Evolutionary conservation across 2,888 invertebrate genomes (phyloP).

Genomic region (Crocallis elinguaria): DNA sequence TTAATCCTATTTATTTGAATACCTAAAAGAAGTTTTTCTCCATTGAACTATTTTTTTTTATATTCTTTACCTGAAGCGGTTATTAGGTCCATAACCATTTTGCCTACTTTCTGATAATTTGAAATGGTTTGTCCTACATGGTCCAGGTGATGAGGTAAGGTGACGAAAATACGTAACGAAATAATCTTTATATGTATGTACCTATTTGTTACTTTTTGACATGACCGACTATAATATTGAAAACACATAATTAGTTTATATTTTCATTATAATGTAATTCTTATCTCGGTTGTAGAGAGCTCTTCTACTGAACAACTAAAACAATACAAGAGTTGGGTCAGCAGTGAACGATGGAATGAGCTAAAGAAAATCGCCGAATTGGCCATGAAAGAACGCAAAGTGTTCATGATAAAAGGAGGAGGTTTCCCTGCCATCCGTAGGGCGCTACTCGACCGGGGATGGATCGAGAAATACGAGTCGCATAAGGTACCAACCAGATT

Average conservation of each 20-base stretch:
- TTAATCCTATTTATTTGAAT: no score
- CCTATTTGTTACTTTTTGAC: no score
- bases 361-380: constrained; percentile 87
- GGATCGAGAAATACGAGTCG: constrained; percentile 88
- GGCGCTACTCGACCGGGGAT: constrained; percentile 88
- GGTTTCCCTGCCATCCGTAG: constrained; percentile 89
- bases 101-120: no score
- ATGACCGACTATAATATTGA: no score
- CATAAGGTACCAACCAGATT: constrained; percentile 70
- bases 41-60: no score
- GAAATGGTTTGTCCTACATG: no score
- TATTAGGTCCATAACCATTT: no score
- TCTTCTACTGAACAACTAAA: constrained; percentile 73
- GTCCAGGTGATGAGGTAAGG: no score
- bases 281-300: constrained; percentile 10
- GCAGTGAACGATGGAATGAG: constrained; percentile 87
- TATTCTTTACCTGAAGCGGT: no score
- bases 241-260: not conserved
- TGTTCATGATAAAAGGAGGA: constrained; percentile 89
- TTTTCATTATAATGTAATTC: not conserved
- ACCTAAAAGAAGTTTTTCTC: no score
- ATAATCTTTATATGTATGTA: no score
- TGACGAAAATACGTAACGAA: no score
- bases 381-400: constrained; percentile 87
- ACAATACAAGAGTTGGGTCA: constrained; percentile 84